phyloP scores from a whole-genome alignment of 2,797 vertebrate genomes.

The Graptemys geographica region DNA sequence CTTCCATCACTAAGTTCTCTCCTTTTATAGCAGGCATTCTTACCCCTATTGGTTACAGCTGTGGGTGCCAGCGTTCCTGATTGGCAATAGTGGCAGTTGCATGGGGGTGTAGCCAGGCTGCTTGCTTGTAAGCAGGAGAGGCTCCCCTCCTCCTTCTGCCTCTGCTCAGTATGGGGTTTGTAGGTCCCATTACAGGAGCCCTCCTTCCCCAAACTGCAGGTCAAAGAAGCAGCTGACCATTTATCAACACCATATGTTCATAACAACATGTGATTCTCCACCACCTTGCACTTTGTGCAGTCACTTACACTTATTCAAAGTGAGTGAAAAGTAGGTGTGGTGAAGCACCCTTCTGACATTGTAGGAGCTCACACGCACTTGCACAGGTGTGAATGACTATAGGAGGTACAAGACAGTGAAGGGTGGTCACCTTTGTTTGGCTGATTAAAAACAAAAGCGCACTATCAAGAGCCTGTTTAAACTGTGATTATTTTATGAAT shows the following conservation, averaged over 20 bases:
- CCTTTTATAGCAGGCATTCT: too few species aligned
- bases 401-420: background rate
- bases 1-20: too few species aligned
- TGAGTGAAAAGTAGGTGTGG: background rate
- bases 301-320: background rate
- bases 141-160: too few species aligned
- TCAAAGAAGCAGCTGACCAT: accelerated
- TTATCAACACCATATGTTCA: background rate
- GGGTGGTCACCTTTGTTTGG: slow-evolving; percentile 1
- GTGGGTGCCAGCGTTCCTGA: too few species aligned
- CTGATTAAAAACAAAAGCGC: slow-evolving; percentile 23
- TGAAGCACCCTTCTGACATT: background rate
- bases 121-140: too few species aligned
- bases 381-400: background rate
- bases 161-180: too few species aligned
- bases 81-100: too few species aligned
- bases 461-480: slow-evolving; percentile 1
- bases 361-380: background rate
- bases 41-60: too few species aligned
- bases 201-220: background rate
- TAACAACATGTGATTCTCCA: background rate
- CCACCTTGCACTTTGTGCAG: background rate
- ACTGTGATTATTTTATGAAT: slow-evolving; percentile 28
- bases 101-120: too few species aligned
- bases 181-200: too few species aligned